A percentile compares a stretch with the other conserved stretches of the same genome.
Evolutionary conservation across 2,888 invertebrate genomes (phyloP).

Genomic region (Nomada flava): DNA sequence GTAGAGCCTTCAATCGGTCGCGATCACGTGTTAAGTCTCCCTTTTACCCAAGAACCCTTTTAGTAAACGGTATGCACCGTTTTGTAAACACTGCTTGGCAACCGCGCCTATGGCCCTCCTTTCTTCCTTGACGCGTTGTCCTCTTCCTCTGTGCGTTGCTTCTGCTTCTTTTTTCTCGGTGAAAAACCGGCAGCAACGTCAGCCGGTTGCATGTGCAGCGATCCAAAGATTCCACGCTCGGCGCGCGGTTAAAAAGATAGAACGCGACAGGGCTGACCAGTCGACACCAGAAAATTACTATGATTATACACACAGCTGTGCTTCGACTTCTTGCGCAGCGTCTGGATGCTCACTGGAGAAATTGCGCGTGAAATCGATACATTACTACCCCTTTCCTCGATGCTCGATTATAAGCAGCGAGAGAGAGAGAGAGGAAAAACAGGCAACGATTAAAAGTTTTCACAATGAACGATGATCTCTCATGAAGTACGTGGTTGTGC

Average conservation of each 20-base stretch:
- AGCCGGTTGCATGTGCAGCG: slow-evolving; percentile 57
- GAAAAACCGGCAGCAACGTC: slow-evolving; percentile 20
- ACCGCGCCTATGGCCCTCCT: slow-evolving; percentile 36
- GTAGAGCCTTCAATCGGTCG: background rate
- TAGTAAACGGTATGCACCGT: slow-evolving; percentile 5
- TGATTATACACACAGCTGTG: slow-evolving; percentile 58
- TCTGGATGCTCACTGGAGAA: slow-evolving; percentile 30
- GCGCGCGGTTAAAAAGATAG: slow-evolving; percentile 55
- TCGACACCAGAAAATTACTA: slow-evolving; percentile 70
- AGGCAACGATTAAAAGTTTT: slow-evolving; percentile 34
- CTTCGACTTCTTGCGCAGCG: slow-evolving; percentile 40
- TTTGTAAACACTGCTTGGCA: slow-evolving; percentile 64
- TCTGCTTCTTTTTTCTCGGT: background rate
- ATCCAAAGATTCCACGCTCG: slow-evolving; percentile 62
- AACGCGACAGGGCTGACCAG: slow-evolving; percentile 49
- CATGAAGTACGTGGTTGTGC: background rate
- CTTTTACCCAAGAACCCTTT: slow-evolving; percentile 52
- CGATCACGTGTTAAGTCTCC: slow-evolving; percentile 33
- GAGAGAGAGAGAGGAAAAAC: background rate
- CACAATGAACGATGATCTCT: background rate
- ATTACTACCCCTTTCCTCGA: slow-evolving; percentile 10
- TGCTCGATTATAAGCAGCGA: slow-evolving; percentile 13
- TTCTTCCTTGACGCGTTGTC: slow-evolving; percentile 7
- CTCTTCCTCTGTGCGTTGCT: background rate
- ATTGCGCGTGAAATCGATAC: slow-evolving; percentile 58